Percentiles rank a stretch among this genome's conserved stretches.
Conservation (phyloP, 2,888 invertebrate genomes). For the Lissonota sp. region DNA sequence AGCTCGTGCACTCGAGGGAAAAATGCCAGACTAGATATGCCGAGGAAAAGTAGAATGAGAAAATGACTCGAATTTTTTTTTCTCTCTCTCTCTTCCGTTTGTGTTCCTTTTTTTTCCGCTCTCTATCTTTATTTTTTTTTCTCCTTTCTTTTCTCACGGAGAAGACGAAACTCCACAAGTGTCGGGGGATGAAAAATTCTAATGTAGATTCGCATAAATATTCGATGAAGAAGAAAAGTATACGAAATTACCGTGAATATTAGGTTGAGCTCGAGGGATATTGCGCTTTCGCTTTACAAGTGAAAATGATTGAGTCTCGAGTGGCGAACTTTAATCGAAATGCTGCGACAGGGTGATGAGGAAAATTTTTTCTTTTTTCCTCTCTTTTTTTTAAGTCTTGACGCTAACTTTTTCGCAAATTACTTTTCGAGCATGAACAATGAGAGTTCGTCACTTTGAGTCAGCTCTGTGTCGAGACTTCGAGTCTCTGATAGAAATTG, state of each 20-base stretch:
- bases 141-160: slow-evolving; percentile 31
- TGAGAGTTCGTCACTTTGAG: neutral
- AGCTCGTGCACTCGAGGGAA: slow-evolving; percentile 34
- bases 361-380: neutral
- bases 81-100: slow-evolving; percentile 1
- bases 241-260: slow-evolving; percentile 52
- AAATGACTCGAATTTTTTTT: slow-evolving; percentile 39
- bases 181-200: slow-evolving; percentile 55
- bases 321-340: slow-evolving; percentile 53
- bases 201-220: slow-evolving; percentile 56
- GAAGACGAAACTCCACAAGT: slow-evolving; percentile 43
- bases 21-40: slow-evolving; percentile 23
- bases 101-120: neutral
- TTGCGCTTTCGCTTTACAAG: slow-evolving; percentile 51
- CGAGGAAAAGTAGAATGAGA: slow-evolving; percentile 15
- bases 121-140: slow-evolving; percentile 1
- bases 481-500: no score
- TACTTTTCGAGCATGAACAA: slow-evolving; percentile 21
- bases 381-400: neutral
- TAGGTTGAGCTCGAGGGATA: slow-evolving; percentile 37
- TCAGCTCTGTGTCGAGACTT: no score
- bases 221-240: slow-evolving; percentile 47
- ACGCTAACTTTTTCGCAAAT: slow-evolving; percentile 38
- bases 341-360: slow-evolving; percentile 15
- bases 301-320: slow-evolving; percentile 31